Conservation (phyloP, 2,888 invertebrate genomes). For the Melieria picta region DNA sequence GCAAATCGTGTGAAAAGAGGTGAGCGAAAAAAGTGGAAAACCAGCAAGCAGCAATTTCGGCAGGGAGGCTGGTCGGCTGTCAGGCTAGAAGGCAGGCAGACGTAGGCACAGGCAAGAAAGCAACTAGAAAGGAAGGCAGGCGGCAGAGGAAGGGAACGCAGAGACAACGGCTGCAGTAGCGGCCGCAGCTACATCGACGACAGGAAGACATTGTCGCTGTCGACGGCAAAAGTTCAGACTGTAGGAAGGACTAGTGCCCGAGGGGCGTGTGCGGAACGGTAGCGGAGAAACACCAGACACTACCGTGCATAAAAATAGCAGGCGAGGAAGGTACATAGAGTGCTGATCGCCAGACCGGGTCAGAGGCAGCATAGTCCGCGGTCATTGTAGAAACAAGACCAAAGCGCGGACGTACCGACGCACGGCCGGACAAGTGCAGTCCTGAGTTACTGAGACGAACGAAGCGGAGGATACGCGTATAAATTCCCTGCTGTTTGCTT, state of each 20-base stretch:
- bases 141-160: neutral
- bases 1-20: conserved; percentile 42
- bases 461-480: too few species aligned
- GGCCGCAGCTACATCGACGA: conserved; percentile 16
- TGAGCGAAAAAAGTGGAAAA: conserved; percentile 13
- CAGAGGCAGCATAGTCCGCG: too few species aligned
- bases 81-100: neutral
- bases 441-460: neutral
- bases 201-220: conserved; percentile 3
- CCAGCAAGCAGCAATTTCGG: neutral
- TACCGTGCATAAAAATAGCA: too few species aligned
- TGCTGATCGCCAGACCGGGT: too few species aligned
- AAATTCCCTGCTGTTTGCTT: too few species aligned
- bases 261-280: too few species aligned
- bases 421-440: neutral
- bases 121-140: conserved; percentile 2
- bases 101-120: conserved; percentile 21
- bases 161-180: neutral
- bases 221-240: neutral
- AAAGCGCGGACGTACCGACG: neutral
- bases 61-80: conserved; percentile 1
- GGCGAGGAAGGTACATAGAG: too few species aligned
- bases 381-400: neutral
- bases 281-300: neutral
- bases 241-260: too few species aligned